Evolutionary conservation across 2,113 vertebrate species (phyloP).

Genomic region (Pseudorasbora parva): DNA sequence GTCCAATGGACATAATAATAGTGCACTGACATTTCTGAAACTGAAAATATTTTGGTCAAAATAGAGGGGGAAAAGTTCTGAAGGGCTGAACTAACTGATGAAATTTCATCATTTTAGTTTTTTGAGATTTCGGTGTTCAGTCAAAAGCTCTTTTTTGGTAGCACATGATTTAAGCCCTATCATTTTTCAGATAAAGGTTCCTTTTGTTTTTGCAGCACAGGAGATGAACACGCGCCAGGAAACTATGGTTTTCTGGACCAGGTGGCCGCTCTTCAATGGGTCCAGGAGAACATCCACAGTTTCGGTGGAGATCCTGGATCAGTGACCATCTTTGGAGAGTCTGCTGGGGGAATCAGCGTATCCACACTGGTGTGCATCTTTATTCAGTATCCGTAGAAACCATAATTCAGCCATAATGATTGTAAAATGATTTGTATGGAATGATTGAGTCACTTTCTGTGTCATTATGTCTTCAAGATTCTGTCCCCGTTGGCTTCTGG

Average conservation of each 20-base stretch:
- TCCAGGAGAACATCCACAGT: conserved; percentile 84
- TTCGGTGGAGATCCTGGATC: conserved; percentile 86
- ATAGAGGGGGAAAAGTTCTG: no score
- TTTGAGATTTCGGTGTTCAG: no score
- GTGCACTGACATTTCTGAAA: neutral
- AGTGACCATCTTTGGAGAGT: conserved; percentile 88
- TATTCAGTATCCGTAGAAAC: neutral
- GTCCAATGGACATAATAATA: neutral
- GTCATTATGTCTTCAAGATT: conserved; percentile 66
- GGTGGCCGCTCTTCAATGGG: conserved; percentile 84
- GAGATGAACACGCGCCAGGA: conserved; percentile 79
- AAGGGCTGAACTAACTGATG: no score
- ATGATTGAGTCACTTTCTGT: neutral
- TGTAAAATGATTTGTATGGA: neutral
- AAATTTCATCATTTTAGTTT: no score
- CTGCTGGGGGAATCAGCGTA: conserved; percentile 81
- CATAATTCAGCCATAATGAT: neutral
- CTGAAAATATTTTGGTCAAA: neutral
- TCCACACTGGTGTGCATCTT: neutral
- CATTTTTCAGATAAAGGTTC: neutral
- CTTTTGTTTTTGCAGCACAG: conserved; percentile 77
- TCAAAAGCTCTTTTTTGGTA: no score
- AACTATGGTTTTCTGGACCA: conserved; percentile 90
- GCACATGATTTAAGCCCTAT: neutral
- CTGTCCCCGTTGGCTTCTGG: conserved; percentile 80